phyloP scores from a whole-genome alignment of 2,797 vertebrate genomes.

The Halcyon badia region DNA sequence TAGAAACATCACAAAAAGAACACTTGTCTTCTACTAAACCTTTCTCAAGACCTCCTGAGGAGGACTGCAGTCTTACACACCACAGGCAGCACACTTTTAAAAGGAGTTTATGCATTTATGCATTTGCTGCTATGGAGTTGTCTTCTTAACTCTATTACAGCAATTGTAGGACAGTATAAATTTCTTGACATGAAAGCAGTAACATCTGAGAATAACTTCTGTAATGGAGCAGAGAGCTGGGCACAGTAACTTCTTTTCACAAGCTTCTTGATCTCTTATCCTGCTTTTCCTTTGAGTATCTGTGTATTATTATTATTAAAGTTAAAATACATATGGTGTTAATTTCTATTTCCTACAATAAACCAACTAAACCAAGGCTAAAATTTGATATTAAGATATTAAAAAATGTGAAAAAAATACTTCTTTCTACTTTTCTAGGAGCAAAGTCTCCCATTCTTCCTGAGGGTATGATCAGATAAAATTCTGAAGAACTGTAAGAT shows the following conservation, averaged over 20 bases:
- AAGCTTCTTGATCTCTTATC: fast-evolving
- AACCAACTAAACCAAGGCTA: not conserved
- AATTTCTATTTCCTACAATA: not conserved
- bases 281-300: not conserved
- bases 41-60: not conserved
- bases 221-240: not conserved
- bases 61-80: not conserved
- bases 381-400: not conserved
- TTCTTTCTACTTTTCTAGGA: not conserved
- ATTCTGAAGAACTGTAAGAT: not conserved
- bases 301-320: not conserved
- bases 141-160: not conserved
- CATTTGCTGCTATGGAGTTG: not conserved
- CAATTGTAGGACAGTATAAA: not conserved
- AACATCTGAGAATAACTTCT: not conserved
- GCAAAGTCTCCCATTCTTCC: not conserved
- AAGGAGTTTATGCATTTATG: not conserved
- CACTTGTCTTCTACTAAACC: not conserved
- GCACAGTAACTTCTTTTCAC: not conserved
- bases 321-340: not conserved
- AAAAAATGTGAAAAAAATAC: not conserved
- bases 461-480: not conserved
- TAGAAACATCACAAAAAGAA: not conserved
- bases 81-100: not conserved
- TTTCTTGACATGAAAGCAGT: not conserved